These are phyloP conservation scores for Neomorphus geoffroyi DNA, from an alignment of 2,797 vertebrate species.

Conservation along the genomic window DNA sequence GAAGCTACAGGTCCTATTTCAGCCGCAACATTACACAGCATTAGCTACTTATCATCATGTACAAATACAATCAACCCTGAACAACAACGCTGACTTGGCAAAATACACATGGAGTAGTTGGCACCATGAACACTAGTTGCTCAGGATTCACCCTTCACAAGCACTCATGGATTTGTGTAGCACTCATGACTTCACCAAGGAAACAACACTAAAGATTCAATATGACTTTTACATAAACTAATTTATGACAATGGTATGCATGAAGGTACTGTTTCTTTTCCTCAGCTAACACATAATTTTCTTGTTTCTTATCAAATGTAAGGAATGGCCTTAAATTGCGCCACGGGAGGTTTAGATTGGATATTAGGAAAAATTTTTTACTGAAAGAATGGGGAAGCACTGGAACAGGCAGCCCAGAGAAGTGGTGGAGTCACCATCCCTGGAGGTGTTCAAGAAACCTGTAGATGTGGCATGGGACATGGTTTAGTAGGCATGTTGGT, in stretches of 20 bases:
- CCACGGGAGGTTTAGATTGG: too few relatives aligned
- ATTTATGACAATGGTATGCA: background rate
- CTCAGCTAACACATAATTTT: background rate
- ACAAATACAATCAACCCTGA: background rate
- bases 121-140: background rate
- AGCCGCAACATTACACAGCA: background rate
- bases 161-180: accelerated
- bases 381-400: too few relatives aligned
- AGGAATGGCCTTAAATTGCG: background rate
- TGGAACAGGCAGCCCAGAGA: too few relatives aligned
- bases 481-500: too few relatives aligned
- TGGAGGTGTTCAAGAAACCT: too few relatives aligned
- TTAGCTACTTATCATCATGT: background rate
- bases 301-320: background rate
- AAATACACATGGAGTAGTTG: background rate
- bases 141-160: background rate
- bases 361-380: too few relatives aligned
- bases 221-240: background rate
- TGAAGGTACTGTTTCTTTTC: background rate
- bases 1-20: background rate
- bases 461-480: too few relatives aligned
- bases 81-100: background rate
- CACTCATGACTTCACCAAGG: background rate
- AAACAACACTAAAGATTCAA: background rate
- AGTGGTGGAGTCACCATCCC: too few relatives aligned